These are phyloP conservation scores for Drosophila sp. DNA, from an alignment of 1,140 invertebrate species.

Conservation along the genomic window DNA sequence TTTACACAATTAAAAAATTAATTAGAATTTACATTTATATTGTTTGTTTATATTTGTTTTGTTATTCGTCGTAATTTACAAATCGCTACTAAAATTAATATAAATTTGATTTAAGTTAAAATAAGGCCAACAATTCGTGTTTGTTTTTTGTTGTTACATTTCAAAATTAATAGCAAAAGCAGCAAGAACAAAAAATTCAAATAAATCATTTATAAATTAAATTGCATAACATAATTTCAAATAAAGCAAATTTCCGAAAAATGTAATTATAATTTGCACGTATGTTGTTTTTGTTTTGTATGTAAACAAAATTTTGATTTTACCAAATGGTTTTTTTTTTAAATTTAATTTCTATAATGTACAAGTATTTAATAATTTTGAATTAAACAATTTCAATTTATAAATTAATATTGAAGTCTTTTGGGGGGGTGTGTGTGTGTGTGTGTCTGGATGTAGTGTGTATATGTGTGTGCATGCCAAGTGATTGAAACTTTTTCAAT, in stretches of 20 bases:
- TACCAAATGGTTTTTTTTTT: conserved; percentile 47
- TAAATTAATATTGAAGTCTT: conserved; percentile 81
- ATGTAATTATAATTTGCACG: conserved; percentile 62
- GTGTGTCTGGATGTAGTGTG: conserved; percentile 21
- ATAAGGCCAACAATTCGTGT: conserved; percentile 75
- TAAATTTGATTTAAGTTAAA: conserved; percentile 82
- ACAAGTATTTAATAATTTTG: conserved; percentile 53
- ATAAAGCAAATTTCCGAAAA: conserved; percentile 30
- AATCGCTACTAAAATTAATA: conserved; percentile 74
- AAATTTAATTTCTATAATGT: conserved; percentile 43
- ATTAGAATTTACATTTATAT: conserved; percentile 46
- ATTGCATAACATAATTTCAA: conserved; percentile 50
- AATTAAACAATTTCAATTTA: conserved; percentile 53
- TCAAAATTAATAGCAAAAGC: conserved; percentile 51
- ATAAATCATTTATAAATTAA: conserved; percentile 55
- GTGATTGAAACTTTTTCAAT: conserved; percentile 58
- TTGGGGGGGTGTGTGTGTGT: conserved; percentile 69
- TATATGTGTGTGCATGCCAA: conserved; percentile 41
- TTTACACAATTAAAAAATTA: conserved; percentile 58
- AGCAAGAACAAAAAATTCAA: conserved; percentile 59
- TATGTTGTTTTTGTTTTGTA: conserved; percentile 35
- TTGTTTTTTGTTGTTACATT: conserved; percentile 41
- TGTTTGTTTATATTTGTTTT: conserved; percentile 51
- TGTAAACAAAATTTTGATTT: conserved; percentile 71
- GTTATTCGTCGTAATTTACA: conserved; percentile 47